Base-by-base conservation (phyloP, 1,140 invertebrate genomes). In the Mactra quadrangularis region DNA sequence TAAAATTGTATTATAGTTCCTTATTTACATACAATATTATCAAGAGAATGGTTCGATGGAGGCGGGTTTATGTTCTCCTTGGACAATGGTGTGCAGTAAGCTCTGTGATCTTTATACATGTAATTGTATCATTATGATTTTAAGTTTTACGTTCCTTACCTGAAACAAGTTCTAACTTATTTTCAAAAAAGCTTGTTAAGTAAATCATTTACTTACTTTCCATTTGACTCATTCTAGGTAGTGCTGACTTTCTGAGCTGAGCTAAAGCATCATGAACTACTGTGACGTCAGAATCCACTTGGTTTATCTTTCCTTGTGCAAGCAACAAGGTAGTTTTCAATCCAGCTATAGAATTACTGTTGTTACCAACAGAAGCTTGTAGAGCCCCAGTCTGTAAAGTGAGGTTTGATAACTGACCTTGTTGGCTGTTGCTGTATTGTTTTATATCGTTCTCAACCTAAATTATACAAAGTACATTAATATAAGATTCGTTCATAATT, bases 221-320 rank as follows among this genome's bases (percentile, higher is more conserved):
- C 0, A 81, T 45, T 22, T 55, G 62, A 19, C 9, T 59, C 45
- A 81, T 45, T 81, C 57, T 29, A 17, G 77, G 50, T 4, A 57
- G 27, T 4, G 41, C 55, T 38, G 31, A 22, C 59, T 81, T 33
- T 15, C 77, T 17, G 52, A 70, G 71, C 33, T 66, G 64, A 19
- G 64, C 77, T 9, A 81, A 25, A 1, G 77, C 62, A 27, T 81
- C 77, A 27, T 81, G 77, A 2, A 70, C 53, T 3, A 70, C 22
- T 17, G 47, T 81, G 2, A 55, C 50, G 22, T 81, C 66, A 22
- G 35, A 31, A n/a, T 81, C 64, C n/a, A 71, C 66, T 13, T 71
- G 29, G 27, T 29, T 66, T 0, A 81, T 19, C 1, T 41, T 47
- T 3, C 62, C n/a, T 66, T 81, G 50, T 0, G 29, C 66, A 22